phyloP scores from a whole-genome alignment of 2,113 vertebrate species.

The Prionailurus bengalensis region DNA sequence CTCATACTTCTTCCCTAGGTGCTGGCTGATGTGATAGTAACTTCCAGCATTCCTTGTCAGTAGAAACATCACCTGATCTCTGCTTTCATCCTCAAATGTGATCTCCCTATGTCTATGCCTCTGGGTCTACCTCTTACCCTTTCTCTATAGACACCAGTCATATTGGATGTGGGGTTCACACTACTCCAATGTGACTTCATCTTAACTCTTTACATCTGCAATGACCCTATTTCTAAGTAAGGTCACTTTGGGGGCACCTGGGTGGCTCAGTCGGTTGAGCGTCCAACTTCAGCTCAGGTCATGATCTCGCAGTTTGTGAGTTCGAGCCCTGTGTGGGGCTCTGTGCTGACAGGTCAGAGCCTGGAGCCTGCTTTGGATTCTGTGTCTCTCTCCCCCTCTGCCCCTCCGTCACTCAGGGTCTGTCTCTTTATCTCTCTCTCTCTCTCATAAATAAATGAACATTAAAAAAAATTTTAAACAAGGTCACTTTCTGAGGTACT shows the following conservation, averaged over 20 bases:
- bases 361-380: too few relatives aligned
- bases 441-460: too few relatives aligned
- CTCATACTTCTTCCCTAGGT: neutral
- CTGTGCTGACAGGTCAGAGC: too few relatives aligned
- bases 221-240: neutral
- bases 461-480: neutral
- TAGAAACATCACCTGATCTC: neutral
- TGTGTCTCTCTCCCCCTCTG: too few relatives aligned
- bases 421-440: too few relatives aligned
- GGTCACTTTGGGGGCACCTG: too few relatives aligned
- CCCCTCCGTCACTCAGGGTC: too few relatives aligned
- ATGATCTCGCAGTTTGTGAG: too few relatives aligned
- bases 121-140: neutral
- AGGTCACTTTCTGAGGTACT: neutral
- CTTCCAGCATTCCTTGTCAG: neutral
- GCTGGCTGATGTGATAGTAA: neutral
- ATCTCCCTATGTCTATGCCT: neutral
- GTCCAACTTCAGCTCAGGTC: too few relatives aligned
- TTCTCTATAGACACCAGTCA: neutral
- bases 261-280: too few relatives aligned
- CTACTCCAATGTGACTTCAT: neutral
- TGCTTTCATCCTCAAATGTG: neutral
- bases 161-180: neutral
- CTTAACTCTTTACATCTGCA: neutral
- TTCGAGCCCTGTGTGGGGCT: too few relatives aligned